Evolutionary conservation across 2,797 vertebrate genomes (phyloP).

Genomic region (Masticophis lateralis): DNA sequence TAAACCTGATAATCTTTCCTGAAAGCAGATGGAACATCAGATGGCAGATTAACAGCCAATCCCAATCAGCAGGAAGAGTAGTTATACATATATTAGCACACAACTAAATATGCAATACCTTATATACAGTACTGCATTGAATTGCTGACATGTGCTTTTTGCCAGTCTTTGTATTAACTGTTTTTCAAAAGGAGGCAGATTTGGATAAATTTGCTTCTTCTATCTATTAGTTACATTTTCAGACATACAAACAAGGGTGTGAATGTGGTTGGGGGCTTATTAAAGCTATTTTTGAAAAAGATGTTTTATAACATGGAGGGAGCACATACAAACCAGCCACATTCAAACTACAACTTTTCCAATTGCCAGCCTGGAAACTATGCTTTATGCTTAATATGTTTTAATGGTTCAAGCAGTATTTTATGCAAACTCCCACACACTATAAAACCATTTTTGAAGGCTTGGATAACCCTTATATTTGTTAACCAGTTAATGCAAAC

Average conservation of each 20-base stretch:
- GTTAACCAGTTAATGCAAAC: neutral
- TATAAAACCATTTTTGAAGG: neutral
- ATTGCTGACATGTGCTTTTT: neutral
- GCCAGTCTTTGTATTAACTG: neutral
- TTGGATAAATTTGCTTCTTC: neutral
- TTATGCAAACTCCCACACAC: neutral
- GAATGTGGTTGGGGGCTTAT: neutral
- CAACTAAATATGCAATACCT: neutral
- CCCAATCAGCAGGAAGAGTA: neutral
- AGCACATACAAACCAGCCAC: neutral
- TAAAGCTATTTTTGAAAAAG: neutral
- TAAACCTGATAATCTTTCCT: neutral
- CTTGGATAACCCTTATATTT: neutral
- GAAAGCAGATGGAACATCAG: neutral
- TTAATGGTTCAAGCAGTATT: neutral
- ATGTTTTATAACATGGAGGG: neutral
- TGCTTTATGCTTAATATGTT: neutral
- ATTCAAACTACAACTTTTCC: neutral
- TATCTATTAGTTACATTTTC: neutral
- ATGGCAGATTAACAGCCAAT: neutral
- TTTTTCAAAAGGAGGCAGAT: neutral
- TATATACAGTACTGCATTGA: neutral
- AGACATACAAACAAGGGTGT: neutral
- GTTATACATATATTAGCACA: neutral
- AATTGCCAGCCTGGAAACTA: neutral